Percentiles rank a stretch among this genome's conserved stretches.
phyloP scores from a whole-genome alignment of 2,888 invertebrate genomes.

The Pristionchus mayeri region DNA sequence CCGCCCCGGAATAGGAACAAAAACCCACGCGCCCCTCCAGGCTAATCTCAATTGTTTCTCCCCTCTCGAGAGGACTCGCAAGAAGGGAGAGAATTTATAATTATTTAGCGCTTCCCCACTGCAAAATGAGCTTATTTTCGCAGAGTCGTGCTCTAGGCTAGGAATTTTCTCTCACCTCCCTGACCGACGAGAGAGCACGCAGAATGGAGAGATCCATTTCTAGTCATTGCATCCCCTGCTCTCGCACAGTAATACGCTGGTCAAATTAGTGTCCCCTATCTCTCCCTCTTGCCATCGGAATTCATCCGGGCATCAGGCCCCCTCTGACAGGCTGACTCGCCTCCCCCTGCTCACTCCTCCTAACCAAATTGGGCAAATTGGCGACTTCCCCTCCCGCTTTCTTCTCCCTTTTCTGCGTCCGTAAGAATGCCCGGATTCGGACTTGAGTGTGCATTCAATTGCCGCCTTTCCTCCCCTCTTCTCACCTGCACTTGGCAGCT shows the following conservation, averaged over 20 bases:
- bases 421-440: background rate
- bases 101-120: no score
- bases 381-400: constrained; percentile 47
- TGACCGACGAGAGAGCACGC: no score
- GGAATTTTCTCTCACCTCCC: no score
- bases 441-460: background rate
- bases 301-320: background rate
- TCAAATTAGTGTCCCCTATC: background rate
- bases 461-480: background rate
- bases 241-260: background rate
- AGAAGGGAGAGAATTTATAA: no score
- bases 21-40: background rate
- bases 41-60: background rate
- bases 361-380: constrained; percentile 48
- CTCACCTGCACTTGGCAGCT: background rate
- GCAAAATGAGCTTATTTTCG: no score
- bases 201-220: no score
- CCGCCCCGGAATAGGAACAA: background rate
- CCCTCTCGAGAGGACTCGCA: background rate
- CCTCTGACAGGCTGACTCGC: constrained; percentile 33
- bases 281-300: background rate
- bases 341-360: constrained; percentile 18
- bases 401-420: constrained; percentile 24
- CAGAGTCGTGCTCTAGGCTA: no score
- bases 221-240: background rate